Evolutionary conservation across 2,113 vertebrate genomes (phyloP).

Genomic region (Pangasianodon gigas): DNA sequence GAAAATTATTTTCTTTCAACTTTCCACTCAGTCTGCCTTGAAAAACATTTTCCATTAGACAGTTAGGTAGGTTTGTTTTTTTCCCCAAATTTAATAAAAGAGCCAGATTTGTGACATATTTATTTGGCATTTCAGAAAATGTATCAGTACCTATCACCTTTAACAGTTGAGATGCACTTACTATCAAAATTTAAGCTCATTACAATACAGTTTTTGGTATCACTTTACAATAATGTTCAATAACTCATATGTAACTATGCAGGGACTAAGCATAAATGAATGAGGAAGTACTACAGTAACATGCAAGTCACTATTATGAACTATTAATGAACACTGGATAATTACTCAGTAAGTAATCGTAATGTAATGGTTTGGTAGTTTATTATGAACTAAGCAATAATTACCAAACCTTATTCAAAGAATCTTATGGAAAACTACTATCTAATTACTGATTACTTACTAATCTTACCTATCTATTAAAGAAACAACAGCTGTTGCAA

Average conservation of each 20-base stretch:
- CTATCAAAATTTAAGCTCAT: neutral
- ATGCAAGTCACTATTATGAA: neutral
- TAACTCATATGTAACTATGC: neutral
- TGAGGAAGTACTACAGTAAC: neutral
- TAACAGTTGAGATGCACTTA: neutral
- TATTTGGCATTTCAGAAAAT: neutral
- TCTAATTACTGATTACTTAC: neutral
- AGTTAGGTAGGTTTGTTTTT: neutral
- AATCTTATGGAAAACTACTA: neutral
- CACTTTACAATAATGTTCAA: neutral
- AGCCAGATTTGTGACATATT: neutral
- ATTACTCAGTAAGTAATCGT: neutral
- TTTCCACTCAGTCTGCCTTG: neutral
- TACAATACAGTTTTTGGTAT: neutral
- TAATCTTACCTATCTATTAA: neutral
- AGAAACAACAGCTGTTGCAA: neutral
- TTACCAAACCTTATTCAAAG: neutral
- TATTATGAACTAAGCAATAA: neutral
- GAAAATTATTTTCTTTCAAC: neutral
- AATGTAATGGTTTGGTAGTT: neutral
- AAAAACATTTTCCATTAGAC: neutral
- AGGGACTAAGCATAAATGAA: neutral
- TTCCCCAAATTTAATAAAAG: neutral
- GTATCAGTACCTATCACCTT: neutral
- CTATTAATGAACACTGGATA: neutral